Evolutionary conservation across 2,113 vertebrate species (phyloP), one percentile per base, ranked within the genome.

Genomic region (Ornithorhynchus anatinus): DNA sequence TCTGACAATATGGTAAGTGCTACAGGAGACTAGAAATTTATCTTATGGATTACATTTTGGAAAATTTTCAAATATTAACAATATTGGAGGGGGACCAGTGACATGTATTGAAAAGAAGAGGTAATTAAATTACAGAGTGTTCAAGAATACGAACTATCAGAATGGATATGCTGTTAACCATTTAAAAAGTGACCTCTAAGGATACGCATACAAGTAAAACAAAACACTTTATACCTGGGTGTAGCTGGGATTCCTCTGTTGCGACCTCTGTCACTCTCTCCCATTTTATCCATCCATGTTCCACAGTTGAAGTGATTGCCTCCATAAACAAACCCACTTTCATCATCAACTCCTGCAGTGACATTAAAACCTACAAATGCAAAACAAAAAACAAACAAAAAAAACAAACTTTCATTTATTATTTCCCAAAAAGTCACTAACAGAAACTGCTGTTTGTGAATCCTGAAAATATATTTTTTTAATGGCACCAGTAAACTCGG

Each of bases 261-360:
- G 69, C 92, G 89, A 8, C 95, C 97, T 80, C 51, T 89, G 5
- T 97, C 95, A 0, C 97, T 98, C 69, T 99, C 96, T 69, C 97
- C 98, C 98, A 99, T 99, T 75, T 99, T 99, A 89, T 99, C 97
- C 98, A 99, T 99, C 97, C 97, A 99, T 0, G 97, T 99, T 17
- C 97, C 98, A 35, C 98, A 99, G 69, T 99, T 99, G 23, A 97
- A 97, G 48, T 92, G 92, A 82, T 97, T 99, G 56, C 97, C 98
- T 58, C 98, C 98, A 14, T 83, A 95, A 36, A 98, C 95, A 82
- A 99, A 98, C 9, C 97, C 97, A 8, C 97, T 99, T 67, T 92
- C 90, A 7, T 33, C 79, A 71, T 97, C 92, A 69, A 97, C 90
- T 12, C 94, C 94, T 22, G 84, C 90, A 5, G 57, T 75, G 42